Base-by-base conservation (phyloP, 2,797 vertebrate genomes). In the Ibycter americanus region DNA sequence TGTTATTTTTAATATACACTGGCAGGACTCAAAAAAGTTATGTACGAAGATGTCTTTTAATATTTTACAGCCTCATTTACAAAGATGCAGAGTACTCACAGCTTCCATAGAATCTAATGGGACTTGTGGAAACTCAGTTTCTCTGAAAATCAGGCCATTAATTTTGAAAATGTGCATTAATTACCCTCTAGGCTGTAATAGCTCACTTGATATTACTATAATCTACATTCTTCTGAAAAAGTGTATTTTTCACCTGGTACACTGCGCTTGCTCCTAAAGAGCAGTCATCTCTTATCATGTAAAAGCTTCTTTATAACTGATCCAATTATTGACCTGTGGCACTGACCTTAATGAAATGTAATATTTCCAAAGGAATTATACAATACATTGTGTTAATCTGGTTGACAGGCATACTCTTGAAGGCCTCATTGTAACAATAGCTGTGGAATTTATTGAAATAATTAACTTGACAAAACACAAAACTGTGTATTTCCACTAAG, bases 151-250 rank as follows among this genome's bases (percentile, higher is more conserved):
- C 95, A 97, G 96, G 40, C 89, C 96, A 97, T 97, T 96, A 96
- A 97, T 97, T 97, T 97, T 84, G 65, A 96, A 96, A 97, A 95
- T 95, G 88, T 85, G 66, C 83, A 85, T 96, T 96, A 97, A 96
- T 97, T 97, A 97, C 62, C 90, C 87, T 96, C 87, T 61, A 72
- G 92, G 46, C 83, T 96, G 44, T 79, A 93, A 91, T 93, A 96
- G 68, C 89, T 97, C 94, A 95, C 71, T 87, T 95, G 79, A 29
- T 94, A 88, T 91, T 89, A 72, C 82, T 97, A 47, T 81, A 90
- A 95, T 86, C 93, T 86, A 94, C 83, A 76, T 78, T 84, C 84
- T 92, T 95, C 83, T 95, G 95, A 87, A 96, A 95, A 96, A 95
- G 77, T 85, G 44, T 88, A 91, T 95, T 96, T 97, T 97, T 87